These are phyloP conservation scores for Diaperis boleti DNA, from an alignment of 2,888 invertebrate genomes.

Conservation along the genomic window DNA sequence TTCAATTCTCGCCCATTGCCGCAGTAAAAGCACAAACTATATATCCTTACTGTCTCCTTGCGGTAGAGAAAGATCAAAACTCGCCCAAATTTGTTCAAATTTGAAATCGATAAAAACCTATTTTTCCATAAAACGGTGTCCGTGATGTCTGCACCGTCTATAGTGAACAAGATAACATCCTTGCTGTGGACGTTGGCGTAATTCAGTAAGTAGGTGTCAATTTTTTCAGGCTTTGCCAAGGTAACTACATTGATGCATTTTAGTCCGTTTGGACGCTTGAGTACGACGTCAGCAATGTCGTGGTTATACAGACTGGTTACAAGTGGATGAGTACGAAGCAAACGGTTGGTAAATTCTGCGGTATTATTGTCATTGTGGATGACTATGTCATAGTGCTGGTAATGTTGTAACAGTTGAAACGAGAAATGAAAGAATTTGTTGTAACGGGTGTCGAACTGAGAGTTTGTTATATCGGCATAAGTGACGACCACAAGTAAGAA, in stretches of 20 bases:
- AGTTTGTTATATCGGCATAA: too few relatives aligned
- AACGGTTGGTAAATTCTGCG: not conserved
- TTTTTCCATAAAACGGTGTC: not conserved
- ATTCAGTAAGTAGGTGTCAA: not conserved
- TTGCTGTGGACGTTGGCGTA: not conserved
- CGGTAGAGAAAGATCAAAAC: not conserved
- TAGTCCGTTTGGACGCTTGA: not conserved
- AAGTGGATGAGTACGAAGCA: not conserved
- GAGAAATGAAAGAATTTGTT: too few relatives aligned
- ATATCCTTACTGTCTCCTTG: not conserved
- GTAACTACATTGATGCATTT: not conserved
- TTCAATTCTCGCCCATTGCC: not conserved
- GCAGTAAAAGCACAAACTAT: slow-evolving; percentile 1
- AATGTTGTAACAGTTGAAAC: not conserved
- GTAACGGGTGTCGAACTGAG: too few relatives aligned
- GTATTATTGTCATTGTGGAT: not conserved
- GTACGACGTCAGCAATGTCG: not conserved
- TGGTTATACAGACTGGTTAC: not conserved
- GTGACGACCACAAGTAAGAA: too few relatives aligned
- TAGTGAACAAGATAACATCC: not conserved
- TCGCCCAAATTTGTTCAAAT: not conserved
- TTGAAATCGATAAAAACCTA: not conserved
- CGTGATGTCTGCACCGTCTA: not conserved
- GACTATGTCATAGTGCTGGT: not conserved
- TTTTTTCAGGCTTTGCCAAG: not conserved